phyloP scores from a whole-genome alignment of 1,140 invertebrate genomes.

The Sweltsa coloradensis region DNA sequence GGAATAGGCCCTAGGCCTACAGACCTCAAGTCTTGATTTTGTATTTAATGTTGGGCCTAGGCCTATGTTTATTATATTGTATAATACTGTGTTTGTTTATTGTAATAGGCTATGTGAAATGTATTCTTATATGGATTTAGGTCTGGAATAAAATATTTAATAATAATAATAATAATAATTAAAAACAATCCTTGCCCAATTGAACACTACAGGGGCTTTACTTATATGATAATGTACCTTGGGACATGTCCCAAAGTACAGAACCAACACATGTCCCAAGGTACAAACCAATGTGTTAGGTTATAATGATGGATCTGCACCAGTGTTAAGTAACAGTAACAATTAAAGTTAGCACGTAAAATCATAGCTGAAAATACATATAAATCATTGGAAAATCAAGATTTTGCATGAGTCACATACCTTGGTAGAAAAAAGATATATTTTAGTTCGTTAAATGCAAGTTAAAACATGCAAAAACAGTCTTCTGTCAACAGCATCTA shows the following conservation, averaged over 20 bases:
- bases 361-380: neutral
- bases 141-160: too few species aligned
- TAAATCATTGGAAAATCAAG: neutral
- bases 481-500: neutral
- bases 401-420: neutral
- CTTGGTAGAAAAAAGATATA: neutral
- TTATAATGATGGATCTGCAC: too few species aligned
- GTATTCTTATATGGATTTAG: too few species aligned
- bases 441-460: neutral
- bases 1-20: too few species aligned
- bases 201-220: neutral
- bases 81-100: too few species aligned
- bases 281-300: neutral
- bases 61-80: too few species aligned
- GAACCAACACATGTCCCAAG: constrained; percentile 6
- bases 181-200: neutral
- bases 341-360: neutral
- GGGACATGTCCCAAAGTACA: too few species aligned
- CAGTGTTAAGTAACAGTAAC: neutral
- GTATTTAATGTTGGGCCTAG: too few species aligned
- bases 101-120: too few species aligned
- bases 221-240: neutral
- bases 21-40: too few species aligned
- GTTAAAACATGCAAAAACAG: neutral
- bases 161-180: too few species aligned